phyloP scores from a whole-genome alignment of 1,140 invertebrate species.

The Tachypleus tridentatus region DNA sequence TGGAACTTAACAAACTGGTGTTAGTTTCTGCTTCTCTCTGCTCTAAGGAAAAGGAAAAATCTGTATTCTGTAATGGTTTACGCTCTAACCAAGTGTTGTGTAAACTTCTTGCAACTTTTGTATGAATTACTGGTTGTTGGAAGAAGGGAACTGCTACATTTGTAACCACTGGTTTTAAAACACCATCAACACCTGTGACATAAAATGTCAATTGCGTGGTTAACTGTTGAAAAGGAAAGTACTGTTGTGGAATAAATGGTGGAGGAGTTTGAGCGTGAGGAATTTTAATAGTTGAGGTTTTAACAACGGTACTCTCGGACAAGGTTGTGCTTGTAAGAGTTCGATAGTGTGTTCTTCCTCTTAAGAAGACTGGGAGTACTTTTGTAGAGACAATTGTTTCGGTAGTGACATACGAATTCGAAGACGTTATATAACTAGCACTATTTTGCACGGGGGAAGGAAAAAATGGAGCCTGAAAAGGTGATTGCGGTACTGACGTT shows the following conservation, averaged over 20 bases:
- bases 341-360: conserved; percentile 75
- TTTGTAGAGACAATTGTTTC: conserved; percentile 81
- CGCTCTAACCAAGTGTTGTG: conserved; percentile 2
- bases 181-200: conserved; percentile 26
- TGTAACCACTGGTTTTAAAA: conserved; percentile 26
- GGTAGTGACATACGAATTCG: conserved; percentile 50
- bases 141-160: conserved; percentile 24
- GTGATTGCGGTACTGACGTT: conserved; percentile 12
- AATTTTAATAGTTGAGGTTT: conserved; percentile 21
- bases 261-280: conserved; percentile 46
- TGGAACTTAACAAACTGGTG: too few species aligned
- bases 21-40: too few species aligned
- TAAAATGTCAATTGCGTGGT: conserved; percentile 26
- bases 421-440: conserved; percentile 16
- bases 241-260: conserved; percentile 23
- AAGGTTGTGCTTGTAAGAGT: conserved; percentile 72
- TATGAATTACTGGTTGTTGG: conserved; percentile 19
- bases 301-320: conserved; percentile 72
- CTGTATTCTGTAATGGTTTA: too few species aligned
- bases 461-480: not conserved
- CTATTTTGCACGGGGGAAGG: conserved; percentile 27
- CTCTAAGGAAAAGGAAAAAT: too few species aligned
- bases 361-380: conserved; percentile 71
- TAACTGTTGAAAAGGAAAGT: conserved; percentile 20
- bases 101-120: conserved; percentile 19